A percentile compares a stretch with the other conserved stretches of the same genome.
phyloP scores from a whole-genome alignment of 37 sponge, comb jelly and placozoan genomes.

The Beroe forskalii region DNA sequence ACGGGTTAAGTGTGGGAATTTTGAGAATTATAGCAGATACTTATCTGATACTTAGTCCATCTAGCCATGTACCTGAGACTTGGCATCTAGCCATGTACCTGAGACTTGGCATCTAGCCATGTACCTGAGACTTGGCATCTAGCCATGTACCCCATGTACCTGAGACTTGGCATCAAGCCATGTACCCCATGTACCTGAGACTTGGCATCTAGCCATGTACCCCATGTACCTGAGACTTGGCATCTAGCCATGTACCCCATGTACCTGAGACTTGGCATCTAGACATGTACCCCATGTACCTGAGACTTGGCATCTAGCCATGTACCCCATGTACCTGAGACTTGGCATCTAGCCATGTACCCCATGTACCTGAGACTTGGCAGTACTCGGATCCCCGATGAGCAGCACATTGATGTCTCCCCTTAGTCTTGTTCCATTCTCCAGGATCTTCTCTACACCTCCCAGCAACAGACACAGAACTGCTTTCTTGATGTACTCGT shows the following conservation, averaged over 20 bases:
- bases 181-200: background rate
- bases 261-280: background rate
- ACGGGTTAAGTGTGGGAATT: no score
- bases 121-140: background rate
- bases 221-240: background rate
- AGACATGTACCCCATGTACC: background rate
- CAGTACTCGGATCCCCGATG: constrained; percentile 96
- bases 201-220: background rate
- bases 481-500: constrained; percentile 90
- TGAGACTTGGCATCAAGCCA: background rate
- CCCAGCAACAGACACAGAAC: constrained; percentile 92
- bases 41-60: no score
- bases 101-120: background rate
- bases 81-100: background rate
- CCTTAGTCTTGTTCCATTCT: constrained; percentile 64
- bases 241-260: background rate
- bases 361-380: constrained; percentile 98
- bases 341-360: no score
- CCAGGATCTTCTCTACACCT: constrained; percentile 90
- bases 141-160: background rate
- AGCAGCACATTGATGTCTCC: constrained; percentile 91
- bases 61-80: no score
- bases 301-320: background rate
- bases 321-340: no score
- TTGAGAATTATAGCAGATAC: no score